Base-by-base conservation (phyloP, 2,888 invertebrate genomes). In the Sinhomidia bicolor region DNA sequence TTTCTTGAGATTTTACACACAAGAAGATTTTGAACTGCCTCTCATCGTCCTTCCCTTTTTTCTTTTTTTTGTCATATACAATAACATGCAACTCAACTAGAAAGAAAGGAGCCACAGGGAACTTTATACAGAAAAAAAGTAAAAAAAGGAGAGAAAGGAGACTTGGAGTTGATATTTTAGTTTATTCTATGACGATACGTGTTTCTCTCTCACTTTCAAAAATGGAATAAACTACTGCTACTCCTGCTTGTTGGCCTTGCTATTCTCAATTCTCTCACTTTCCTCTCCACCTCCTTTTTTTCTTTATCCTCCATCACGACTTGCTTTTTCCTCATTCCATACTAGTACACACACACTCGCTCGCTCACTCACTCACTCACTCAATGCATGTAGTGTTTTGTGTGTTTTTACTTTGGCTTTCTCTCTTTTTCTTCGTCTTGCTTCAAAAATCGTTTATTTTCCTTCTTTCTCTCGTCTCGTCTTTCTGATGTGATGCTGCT, bases 161-260 rank as follows among this genome's bases (percentile, higher is more conserved):
- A 57, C 57, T 23, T 74, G 65, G 81, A 81, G 51, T 82, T 76
- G 87, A 87, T 87, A 82, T 82, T 86, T 80, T 44, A 71, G 71
- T 71, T 20, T 71, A 71, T 20, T 71, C 71, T 20, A 68, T 17
- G 20, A 20, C 20, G 71, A 20, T 71, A 71, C 71, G 71, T 71
- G 71, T 71, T 20, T 71, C 36, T 29, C 62, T 62, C 32, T 36
- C 36, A 36, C 17, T 36, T 68, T 36, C 36, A 20, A 44, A 36
- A 71, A 41, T 36, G 71, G 20, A 71, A 71, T 71, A 41, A 71
- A 44, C 71, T 71, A 10, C 65, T 68, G 20, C 20, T 20, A 57
- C 5, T 54, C 17, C 65, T 65, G 14, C 14, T 14, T 32, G 29
- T n/a, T 65, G 32, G 65, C 65, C 62, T 62, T 29, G 65, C 20